Base-by-base conservation (phyloP, 2,888 invertebrate genomes). In the Hydraecia micacea region DNA sequence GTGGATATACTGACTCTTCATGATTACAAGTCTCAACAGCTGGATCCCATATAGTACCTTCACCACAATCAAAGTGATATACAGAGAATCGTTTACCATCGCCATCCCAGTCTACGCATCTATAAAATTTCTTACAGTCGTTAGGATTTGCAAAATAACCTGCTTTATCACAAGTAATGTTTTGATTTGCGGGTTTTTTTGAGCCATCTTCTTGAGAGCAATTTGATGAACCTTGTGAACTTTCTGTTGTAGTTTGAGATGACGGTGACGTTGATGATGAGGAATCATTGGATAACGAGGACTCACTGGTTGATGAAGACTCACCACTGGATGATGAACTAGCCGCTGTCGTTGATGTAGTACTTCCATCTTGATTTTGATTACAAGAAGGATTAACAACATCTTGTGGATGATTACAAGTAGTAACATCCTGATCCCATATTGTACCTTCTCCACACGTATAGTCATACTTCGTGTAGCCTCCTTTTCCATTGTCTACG, bases 11-110 rank as follows among this genome's bases (percentile, higher is more conserved):
- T 13, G 97, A 97, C 79, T 97, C 97, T 85, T 97, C 97, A 89
- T 98, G 96, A 92, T 98, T 98, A 91, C 98, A 98, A 5, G 97
- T 97, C 84, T 97, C 97, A 72, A 98, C 91, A 70, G 97, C 96
- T 46, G 97, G 97, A 93, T 98, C 98, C 97, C 98, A 98, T 85
- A 98, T 98, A 1, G 98, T 98, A 52, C 98, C 98, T 81, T 97
- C 97, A 25, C 97, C 97, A 90, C 98, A 98, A 67, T 97, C 97
- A 91, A 98, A 98, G 90, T 97, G 96, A 91, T 97, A 98, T 13
- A 97, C 96, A 73, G 97, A 97, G 91, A 97, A 98, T 81, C 93
- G 90, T 90, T 97, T 90, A 1, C 97, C 97, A 83, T 97, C 94
- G 15, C 96, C 97, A 88, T 97, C 97, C 97, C 97, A 97, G 91